Base-by-base conservation (phyloP, 2,113 vertebrate genomes). In the Carollia perspicillata region DNA sequence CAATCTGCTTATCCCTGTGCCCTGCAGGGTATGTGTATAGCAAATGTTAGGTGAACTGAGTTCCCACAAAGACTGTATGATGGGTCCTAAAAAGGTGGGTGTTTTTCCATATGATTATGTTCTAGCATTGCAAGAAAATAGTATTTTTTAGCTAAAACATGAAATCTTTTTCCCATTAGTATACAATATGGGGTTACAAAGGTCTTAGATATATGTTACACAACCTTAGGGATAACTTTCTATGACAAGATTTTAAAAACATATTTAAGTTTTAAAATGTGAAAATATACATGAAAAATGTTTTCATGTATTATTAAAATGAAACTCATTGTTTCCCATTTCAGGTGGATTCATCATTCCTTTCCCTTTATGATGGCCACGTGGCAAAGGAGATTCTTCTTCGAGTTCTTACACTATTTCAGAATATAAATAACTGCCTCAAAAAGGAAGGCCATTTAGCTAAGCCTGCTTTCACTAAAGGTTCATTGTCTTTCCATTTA, bases 401-500 rank as follows among this genome's bases (percentile, higher is more conserved):
- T 89, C 98, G 99, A 93, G 98, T 98, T 51, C 98, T 99, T 88
- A 98, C 49, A 0, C 99, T 99, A 71, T 98, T 98, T 81, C 99
- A 98, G 74, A 99, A 99, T 97, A 95, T 99, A 96, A 99, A 98
- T 93, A 98, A 97, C 96, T 98, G 96, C 7, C 0, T 96, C 94
- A 95, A 53, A 1, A 74, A 72, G 26, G 97, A 96, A 78, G 94
- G 93, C 22, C 9, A 6, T 40, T 37, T 23, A 58, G 79, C 40
- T 98, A 95, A 95, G 97, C 98, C 71, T 98, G 97, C 98, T 58
- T 98, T 98, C 78, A 97, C 96, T 44, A 97, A 98, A 96, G 99
- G 99, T 65, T 99, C 99, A 1, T 42, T 99, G 94, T 99, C 99
- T 97, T 98, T 97, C 60, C 98, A 98, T 26, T 97, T 99, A 85